Conservation (phyloP, 1,140 invertebrate genomes). For the Eurosta solidaginis region DNA sequence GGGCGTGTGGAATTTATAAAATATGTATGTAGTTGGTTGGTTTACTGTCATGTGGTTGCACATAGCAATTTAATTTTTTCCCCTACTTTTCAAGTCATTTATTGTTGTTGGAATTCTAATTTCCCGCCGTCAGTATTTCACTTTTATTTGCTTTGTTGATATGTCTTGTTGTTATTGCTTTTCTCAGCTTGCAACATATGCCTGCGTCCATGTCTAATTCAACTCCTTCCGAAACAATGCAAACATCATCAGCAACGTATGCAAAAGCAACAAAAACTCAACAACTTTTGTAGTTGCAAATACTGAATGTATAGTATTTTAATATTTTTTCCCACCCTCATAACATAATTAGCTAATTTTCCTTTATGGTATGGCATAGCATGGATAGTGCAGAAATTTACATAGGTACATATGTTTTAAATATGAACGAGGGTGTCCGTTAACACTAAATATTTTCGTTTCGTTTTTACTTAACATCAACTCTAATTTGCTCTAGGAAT, state of each 20-base stretch:
- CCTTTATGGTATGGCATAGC: not conserved
- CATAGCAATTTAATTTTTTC: not conserved
- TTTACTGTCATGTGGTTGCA: conserved; percentile 1
- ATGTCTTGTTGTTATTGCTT: not conserved
- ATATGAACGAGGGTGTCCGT: too few species aligned
- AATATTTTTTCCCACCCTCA: conserved; percentile 54
- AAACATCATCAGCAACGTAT: not conserved
- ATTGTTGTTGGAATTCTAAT: not conserved
- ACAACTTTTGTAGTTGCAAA: not conserved
- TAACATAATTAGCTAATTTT: conserved; percentile 55
- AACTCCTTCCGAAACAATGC: conserved; percentile 23
- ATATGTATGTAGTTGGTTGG: not conserved
- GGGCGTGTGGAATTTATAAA: not conserved
- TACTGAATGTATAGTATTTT: not conserved
- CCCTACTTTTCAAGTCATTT: not conserved
- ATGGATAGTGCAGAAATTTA: not conserved
- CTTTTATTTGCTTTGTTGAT: conserved; percentile 1
- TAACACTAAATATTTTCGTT: too few species aligned
- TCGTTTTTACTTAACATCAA: too few species aligned
- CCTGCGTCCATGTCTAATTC: conserved; percentile 32
- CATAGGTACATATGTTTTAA: too few species aligned
- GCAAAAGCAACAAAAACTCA: not conserved
- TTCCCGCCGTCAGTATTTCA: not conserved
- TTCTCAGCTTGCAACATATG: not conserved
- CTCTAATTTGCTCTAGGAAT: too few species aligned